Percentiles rank a stretch among this genome's conserved stretches.
Evolutionary conservation across 1,140 invertebrate genomes (phyloP).

Genomic region (Monochamus saltuarius): DNA sequence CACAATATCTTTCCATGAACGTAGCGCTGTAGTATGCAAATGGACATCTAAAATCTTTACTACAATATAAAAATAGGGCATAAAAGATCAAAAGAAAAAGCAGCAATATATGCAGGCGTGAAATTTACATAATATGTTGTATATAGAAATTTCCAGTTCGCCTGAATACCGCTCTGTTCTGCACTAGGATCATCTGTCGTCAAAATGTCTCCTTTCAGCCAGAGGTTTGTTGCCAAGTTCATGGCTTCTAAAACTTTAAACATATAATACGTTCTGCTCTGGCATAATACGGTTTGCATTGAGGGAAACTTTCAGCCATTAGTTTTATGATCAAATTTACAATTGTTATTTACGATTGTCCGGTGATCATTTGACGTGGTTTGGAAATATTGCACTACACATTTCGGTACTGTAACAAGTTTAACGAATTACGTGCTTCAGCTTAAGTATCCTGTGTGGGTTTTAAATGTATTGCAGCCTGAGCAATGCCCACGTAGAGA

Average conservation of each 20-base stretch:
- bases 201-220: no score
- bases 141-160: conserved; percentile 9
- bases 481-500: no score
- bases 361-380: background rate
- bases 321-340: conserved; percentile 4
- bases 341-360: background rate
- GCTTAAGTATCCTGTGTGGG: no score
- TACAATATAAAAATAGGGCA: no score
- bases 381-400: background rate
- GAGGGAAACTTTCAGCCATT: background rate
- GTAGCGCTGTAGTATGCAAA: no score
- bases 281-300: background rate
- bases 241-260: conserved; percentile 11
- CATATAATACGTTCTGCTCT: conserved; percentile 2
- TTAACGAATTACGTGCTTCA: background rate
- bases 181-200: background rate
- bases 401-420: background rate
- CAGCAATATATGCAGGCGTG: conserved; percentile 1
- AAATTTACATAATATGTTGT: conserved; percentile 8
- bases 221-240: conserved; percentile 18
- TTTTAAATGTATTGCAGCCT: no score
- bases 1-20: no score
- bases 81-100: no score
- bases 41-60: no score
- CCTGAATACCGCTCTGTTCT: conserved; percentile 8